Evolutionary conservation across 2,888 invertebrate species (phyloP).

Genomic region (Cremastinae sp.): DNA sequence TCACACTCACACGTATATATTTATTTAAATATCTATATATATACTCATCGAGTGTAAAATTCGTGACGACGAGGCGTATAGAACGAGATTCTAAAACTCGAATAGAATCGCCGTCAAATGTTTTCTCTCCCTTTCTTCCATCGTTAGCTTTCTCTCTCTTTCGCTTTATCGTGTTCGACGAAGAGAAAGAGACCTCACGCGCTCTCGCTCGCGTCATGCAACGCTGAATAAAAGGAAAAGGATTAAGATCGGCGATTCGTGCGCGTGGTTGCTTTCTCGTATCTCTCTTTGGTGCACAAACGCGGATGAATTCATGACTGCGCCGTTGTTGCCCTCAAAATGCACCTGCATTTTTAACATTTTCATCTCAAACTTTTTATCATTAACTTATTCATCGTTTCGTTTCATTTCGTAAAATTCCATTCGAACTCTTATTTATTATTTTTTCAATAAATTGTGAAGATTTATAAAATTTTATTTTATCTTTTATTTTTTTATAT

Average conservation of each 20-base stretch:
- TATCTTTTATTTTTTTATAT: too few species aligned
- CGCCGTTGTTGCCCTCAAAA: constrained; percentile 22
- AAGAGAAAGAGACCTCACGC: constrained; percentile 36
- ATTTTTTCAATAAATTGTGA: too few species aligned
- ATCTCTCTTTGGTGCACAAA: constrained; percentile 49
- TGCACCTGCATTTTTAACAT: not conserved
- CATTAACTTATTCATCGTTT: not conserved
- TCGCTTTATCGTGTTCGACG: not conserved
- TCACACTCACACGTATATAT: constrained; percentile 5
- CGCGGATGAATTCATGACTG: constrained; percentile 25
- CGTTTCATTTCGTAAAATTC: not conserved
- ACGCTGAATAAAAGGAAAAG: constrained; percentile 74
- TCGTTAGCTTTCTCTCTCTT: constrained; percentile 11
- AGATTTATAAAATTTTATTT: too few species aligned
- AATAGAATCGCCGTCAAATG: constrained; percentile 18
- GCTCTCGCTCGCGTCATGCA: constrained; percentile 68
- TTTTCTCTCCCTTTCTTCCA: constrained; percentile 18
- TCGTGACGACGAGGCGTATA: constrained; percentile 41
- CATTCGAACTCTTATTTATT: too few species aligned
- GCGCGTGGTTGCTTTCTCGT: constrained; percentile 52
- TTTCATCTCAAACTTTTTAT: too few species aligned
- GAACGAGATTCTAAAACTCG: constrained; percentile 46
- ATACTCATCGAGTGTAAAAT: constrained; percentile 10
- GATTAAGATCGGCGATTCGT: constrained; percentile 72
- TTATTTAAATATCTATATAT: constrained; percentile 16